Base-by-base conservation (phyloP, 2,888 invertebrate species). In the Volucella zonaria region DNA sequence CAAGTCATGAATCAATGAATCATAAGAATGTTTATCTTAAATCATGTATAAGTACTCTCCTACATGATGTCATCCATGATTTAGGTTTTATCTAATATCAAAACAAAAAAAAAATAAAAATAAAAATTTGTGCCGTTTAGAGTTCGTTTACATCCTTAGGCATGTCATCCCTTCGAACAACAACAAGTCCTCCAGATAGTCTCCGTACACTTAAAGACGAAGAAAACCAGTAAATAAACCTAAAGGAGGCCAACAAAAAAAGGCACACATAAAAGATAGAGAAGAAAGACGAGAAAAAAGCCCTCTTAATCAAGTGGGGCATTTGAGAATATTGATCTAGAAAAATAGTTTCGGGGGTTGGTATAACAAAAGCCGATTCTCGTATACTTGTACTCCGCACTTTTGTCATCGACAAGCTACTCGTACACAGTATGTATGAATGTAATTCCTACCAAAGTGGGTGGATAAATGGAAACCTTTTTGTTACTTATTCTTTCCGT, bases 311-410 rank as follows among this genome's bases (percentile, higher is more conserved):
- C 82, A 82, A 70, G 56, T 78, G 64, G 78, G 79, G 78, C 74
- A 82, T 68, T 66, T 67, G 75, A 76, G 83, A 76, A 71, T 80
- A 76, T 76, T 83, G 83, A 83, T 76, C 83, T 51, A 76, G 70
- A 74, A 78, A 31, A 59, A 62, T 61, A 59, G 70, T 83, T 80
- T 80, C 52, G 83, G 79, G 70, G 75, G 68, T 62, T 70, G 54
- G 51, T 78, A 78, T 64, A 82, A 67, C 74, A 78, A 74, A 74
- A 68, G 74, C 23, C 62, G 52, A 38, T 52, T 62, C 58, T 31
- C 18, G 18, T 54, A 61, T 18, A 56, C 18, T 43, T 43, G 42
- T 11, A 49, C 23, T 43, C n/a, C 10, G 9, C 11, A 42, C 3
- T 8, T 47, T 3, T 31, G 31, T 6, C 31, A 31, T 31, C 31